Conservation (phyloP, 2,797 vertebrate species). For the Pelodytes ibericus region DNA sequence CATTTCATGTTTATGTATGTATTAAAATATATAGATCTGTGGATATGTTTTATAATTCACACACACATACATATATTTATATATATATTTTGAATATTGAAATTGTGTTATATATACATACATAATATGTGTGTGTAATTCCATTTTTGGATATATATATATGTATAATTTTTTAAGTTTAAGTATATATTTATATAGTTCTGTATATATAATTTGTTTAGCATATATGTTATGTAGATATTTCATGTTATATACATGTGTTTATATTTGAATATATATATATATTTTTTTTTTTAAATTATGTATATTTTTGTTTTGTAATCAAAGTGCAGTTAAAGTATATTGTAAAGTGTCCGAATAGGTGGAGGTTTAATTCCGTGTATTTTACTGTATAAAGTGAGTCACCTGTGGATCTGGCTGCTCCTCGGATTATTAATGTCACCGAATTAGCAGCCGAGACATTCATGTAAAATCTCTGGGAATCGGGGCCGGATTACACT, state of each 20-base stretch:
- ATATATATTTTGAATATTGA: neutral
- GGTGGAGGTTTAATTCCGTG: neutral
- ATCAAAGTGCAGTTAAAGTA: too few species aligned
- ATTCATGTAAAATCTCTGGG: constrained; percentile 57
- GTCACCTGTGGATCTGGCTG: constrained; percentile 48
- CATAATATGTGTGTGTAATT: too few species aligned
- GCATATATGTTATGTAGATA: neutral
- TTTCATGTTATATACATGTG: neutral
- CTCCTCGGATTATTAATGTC: constrained; percentile 53
- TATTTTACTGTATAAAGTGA: too few species aligned
- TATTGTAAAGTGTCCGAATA: too few species aligned
- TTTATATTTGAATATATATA: neutral
- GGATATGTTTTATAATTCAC: neutral
- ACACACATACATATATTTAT: too few species aligned
- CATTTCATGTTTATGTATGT: too few species aligned
- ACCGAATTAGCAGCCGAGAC: constrained; percentile 44
- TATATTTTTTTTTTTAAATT: neutral
- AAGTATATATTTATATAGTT: too few species aligned
- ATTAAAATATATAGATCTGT: too few species aligned
- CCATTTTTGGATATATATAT: too few species aligned
- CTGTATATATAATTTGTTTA: too few species aligned
- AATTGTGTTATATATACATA: too few species aligned
- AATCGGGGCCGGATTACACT: constrained; percentile 63
- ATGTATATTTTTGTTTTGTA: too few species aligned
- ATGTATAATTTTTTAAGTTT: neutral